Percentiles rank a stretch among this genome's conserved stretches.
Conservation (phyloP, 92 coral and sea anemone genomes). For the Epizoanthus rinbou region DNA sequence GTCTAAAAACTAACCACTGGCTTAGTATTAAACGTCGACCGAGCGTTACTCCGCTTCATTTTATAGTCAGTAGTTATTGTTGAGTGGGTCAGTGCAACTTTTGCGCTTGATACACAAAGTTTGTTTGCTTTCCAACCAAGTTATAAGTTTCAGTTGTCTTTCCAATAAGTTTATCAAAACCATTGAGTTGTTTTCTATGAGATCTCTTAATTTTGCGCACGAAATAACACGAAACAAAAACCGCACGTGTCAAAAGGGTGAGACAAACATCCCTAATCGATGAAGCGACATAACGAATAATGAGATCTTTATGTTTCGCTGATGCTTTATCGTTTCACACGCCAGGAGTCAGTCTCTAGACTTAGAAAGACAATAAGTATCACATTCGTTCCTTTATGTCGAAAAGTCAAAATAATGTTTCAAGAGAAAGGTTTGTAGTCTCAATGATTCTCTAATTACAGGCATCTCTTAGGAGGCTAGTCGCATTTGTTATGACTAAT, state of each 20-base stretch:
- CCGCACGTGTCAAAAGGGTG: slow-evolving; percentile 44
- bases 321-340: slow-evolving; percentile 27
- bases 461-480: slow-evolving; percentile 15
- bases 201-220: slow-evolving; percentile 18
- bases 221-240: slow-evolving; percentile 33
- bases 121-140: slow-evolving; percentile 7
- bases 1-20: background rate
- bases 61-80: background rate
- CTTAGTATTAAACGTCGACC: background rate
- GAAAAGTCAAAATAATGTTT: slow-evolving; percentile 36
- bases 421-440: slow-evolving; percentile 5
- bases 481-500: slow-evolving; percentile 37
- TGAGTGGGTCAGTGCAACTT: no score
- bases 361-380: slow-evolving; percentile 39
- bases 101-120: background rate
- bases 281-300: slow-evolving; percentile 38
- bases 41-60: background rate
- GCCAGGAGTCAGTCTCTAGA: slow-evolving; percentile 36
- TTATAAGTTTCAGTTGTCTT: slow-evolving; percentile 2
- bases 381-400: slow-evolving; percentile 40
- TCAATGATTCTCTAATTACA: slow-evolving; percentile 38
- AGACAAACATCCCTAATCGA: slow-evolving; percentile 41
- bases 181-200: slow-evolving; percentile 9
- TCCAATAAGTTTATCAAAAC: slow-evolving; percentile 11
- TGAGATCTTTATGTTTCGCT: slow-evolving; percentile 17